A percentile compares a stretch with the other conserved stretches of the same genome.
Evolutionary conservation across 1,140 invertebrate genomes (phyloP).

Genomic region (Pseudomyrmex dendroicus): DNA sequence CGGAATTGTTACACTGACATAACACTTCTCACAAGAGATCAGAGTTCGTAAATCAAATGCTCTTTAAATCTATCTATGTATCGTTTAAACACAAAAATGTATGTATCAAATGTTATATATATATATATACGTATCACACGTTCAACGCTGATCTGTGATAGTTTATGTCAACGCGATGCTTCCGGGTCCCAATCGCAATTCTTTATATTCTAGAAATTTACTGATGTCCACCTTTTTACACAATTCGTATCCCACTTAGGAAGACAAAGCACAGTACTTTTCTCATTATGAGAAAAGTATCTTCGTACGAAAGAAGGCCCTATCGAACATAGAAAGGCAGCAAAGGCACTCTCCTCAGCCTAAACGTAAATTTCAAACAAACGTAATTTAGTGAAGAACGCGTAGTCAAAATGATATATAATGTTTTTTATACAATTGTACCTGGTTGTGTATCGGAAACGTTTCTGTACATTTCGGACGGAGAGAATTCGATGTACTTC

Average conservation of each 20-base stretch:
- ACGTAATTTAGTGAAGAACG: slow-evolving; percentile 34
- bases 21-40: slow-evolving; percentile 17
- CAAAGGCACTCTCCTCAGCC: slow-evolving; percentile 26
- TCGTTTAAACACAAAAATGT: neutral
- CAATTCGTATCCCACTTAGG: slow-evolving; percentile 14
- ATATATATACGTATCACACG: neutral
- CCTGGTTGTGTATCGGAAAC: slow-evolving; percentile 60
- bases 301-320: slow-evolving; percentile 14
- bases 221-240: slow-evolving; percentile 44
- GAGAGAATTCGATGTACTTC: slow-evolving; percentile 59
- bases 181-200: slow-evolving; percentile 61
- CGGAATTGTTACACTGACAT: slow-evolving; percentile 64
- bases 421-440: slow-evolving; percentile 64
- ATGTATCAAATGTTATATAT: neutral
- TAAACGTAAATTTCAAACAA: slow-evolving; percentile 44
- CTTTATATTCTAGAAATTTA: slow-evolving; percentile 45
- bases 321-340: slow-evolving; percentile 31
- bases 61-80: neutral
- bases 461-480: slow-evolving; percentile 48
- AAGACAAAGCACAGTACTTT: slow-evolving; percentile 12
- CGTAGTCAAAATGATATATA: slow-evolving; percentile 28
- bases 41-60: neutral
- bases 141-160: slow-evolving; percentile 20
- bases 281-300: slow-evolving; percentile 20
- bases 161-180: slow-evolving; percentile 49